phyloP scores from a whole-genome alignment of 2,113 vertebrate genomes.

The Gallinago undulata region DNA sequence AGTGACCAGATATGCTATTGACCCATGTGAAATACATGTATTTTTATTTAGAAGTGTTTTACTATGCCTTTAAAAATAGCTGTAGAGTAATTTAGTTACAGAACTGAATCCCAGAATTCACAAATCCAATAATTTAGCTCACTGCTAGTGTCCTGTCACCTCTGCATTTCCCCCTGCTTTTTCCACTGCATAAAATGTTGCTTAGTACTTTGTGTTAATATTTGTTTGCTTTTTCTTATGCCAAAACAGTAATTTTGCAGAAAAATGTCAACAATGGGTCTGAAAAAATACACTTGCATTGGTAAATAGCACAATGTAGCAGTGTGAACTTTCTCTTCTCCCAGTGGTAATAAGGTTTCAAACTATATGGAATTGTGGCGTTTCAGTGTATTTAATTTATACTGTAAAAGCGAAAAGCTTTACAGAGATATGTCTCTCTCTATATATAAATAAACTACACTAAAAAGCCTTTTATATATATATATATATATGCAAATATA shows the following conservation, averaged over 20 bases:
- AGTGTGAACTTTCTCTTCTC: not conserved
- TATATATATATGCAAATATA: not conserved
- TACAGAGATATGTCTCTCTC: not conserved
- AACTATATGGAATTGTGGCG: not conserved
- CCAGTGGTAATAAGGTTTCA: not conserved
- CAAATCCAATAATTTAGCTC: not conserved
- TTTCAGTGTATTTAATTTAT: not conserved
- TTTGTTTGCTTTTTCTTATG: not conserved
- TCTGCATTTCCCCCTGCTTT: not conserved
- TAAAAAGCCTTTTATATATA: not conserved
- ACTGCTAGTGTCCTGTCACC: not conserved
- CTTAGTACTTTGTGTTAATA: not conserved
- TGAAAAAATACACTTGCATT: not conserved
- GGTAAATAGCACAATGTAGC: not conserved
- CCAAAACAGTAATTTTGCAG: not conserved
- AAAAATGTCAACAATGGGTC: not conserved
- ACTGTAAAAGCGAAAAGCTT: not conserved
- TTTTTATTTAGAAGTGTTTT: not conserved
- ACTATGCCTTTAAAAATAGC: not conserved
- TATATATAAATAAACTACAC: not conserved
- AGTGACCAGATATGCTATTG: not conserved
- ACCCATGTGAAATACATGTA: not conserved
- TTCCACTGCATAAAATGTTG: not conserved
- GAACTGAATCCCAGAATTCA: not conserved
- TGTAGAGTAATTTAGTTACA: not conserved